phyloP scores from a whole-genome alignment of 2,888 invertebrate species.

The Sarcophaga rosellei region DNA sequence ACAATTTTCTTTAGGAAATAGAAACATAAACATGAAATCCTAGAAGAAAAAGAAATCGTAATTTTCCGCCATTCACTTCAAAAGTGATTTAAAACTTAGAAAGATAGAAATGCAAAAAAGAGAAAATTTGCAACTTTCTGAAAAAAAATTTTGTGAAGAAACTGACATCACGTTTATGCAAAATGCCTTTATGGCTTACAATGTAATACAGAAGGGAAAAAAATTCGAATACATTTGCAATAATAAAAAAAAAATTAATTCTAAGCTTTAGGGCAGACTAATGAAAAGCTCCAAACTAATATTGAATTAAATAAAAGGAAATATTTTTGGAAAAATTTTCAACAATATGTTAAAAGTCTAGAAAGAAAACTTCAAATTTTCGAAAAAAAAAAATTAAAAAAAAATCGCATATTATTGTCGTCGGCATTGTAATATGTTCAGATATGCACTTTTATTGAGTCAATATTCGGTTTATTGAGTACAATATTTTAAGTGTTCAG shows the following conservation, averaged over 20 bases:
- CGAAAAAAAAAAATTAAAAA: too few species aligned
- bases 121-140: constrained; percentile 55
- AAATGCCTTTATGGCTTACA: constrained; percentile 58
- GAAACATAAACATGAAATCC: constrained; percentile 32
- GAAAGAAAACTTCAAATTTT: too few species aligned
- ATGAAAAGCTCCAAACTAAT: background rate
- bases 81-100: constrained; percentile 54
- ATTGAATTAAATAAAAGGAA: constrained; percentile 10
- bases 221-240: constrained; percentile 25
- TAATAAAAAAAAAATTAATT: constrained; percentile 5
- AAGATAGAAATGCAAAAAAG: constrained; percentile 15
- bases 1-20: constrained; percentile 55
- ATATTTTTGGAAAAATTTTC: background rate
- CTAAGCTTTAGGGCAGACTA: constrained; percentile 15
- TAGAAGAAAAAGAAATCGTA: constrained; percentile 45
- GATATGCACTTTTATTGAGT: too few species aligned
- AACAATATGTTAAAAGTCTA: too few species aligned
- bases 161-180: constrained; percentile 71
- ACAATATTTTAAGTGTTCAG: too few species aligned
- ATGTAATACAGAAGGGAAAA: constrained; percentile 32
- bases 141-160: constrained; percentile 31
- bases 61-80: constrained; percentile 69
- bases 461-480: too few species aligned
- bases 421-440: too few species aligned
- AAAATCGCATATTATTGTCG: too few species aligned